These are phyloP conservation scores for Torymus auratus DNA, from an alignment of 2,888 invertebrate species.

Conservation along the genomic window DNA sequence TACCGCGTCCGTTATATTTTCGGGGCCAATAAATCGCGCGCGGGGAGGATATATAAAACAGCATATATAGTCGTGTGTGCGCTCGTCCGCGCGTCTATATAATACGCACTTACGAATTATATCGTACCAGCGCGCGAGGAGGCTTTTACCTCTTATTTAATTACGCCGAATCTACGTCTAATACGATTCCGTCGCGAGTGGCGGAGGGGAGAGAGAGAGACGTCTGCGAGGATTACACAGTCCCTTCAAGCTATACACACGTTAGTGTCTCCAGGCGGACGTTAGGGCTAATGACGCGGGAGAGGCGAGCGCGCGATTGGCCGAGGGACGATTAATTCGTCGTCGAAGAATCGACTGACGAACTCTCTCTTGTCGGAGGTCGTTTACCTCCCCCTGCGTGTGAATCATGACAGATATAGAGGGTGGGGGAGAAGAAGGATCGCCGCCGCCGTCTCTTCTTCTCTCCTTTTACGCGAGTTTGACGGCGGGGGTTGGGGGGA, in stretches of 20 bases:
- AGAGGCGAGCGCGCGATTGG: conserved; percentile 35
- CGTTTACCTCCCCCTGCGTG: background rate
- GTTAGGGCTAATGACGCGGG: conserved; percentile 50
- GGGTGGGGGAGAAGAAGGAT: background rate
- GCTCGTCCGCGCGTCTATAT: conserved; percentile 58
- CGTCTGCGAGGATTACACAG: conserved; percentile 48
- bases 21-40: too few relatives aligned
- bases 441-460: background rate
- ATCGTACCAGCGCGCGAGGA: conserved; percentile 15
- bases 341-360: conserved; percentile 19
- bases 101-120: conserved; percentile 33
- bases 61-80: conserved; percentile 63
- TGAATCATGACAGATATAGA: conserved; percentile 40
- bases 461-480: background rate
- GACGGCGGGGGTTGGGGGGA: too few relatives aligned
- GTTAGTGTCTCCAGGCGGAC: conserved; percentile 51
- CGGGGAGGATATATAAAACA: too few relatives aligned
- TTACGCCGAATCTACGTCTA: conserved; percentile 52
- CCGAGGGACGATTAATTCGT: conserved; percentile 49
- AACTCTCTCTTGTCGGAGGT: background rate
- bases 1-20: too few relatives aligned
- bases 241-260: conserved; percentile 35
- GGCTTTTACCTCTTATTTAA: conserved; percentile 56
- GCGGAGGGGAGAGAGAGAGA: background rate
- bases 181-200: conserved; percentile 37